phyloP scores from a whole-genome alignment of 2,888 invertebrate species.

The Odontocerum albicorne region DNA sequence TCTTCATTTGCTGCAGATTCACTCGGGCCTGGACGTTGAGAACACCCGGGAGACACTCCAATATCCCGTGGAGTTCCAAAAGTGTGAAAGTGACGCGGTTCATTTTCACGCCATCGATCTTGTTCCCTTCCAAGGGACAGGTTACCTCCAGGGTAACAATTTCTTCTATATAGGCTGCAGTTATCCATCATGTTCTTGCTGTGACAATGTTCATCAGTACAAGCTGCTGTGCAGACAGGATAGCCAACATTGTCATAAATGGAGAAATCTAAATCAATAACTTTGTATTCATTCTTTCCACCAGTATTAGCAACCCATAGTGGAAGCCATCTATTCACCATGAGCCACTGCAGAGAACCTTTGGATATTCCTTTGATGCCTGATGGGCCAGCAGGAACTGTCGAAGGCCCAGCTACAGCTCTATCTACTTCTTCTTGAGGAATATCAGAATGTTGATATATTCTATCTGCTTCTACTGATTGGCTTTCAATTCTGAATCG shows the following conservation, averaged over 20 bases:
- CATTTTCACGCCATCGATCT: slow-evolving; percentile 5
- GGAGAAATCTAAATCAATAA: slow-evolving; percentile 51
- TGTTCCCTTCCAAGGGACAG: slow-evolving; percentile 12
- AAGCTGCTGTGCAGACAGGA: slow-evolving; percentile 31
- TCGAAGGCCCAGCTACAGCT: slow-evolving; percentile 39
- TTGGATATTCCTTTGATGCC: slow-evolving; percentile 57
- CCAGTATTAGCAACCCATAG: slow-evolving; percentile 60
- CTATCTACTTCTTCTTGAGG: slow-evolving; percentile 41
- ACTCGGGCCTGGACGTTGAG: background rate
- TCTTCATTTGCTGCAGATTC: slow-evolving; percentile 9
- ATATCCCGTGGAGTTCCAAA: slow-evolving; percentile 2
- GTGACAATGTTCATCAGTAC: slow-evolving; percentile 28
- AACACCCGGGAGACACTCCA: background rate
- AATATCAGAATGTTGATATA: slow-evolving; percentile 47
- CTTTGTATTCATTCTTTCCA: slow-evolving; percentile 57
- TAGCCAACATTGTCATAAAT: slow-evolving; percentile 38
- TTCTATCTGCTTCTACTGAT: slow-evolving; percentile 50
- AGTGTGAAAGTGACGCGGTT: slow-evolving; percentile 4
- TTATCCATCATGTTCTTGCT: slow-evolving; percentile 17
- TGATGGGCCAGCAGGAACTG: slow-evolving; percentile 41
- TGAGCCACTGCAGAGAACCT: slow-evolving; percentile 65
- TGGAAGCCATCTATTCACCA: slow-evolving; percentile 67
- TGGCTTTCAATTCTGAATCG: slow-evolving; percentile 43
- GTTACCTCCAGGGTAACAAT: slow-evolving; percentile 22
- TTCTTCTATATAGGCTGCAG: slow-evolving; percentile 28